Evolutionary conservation across 2,797 vertebrate species (phyloP).

Genomic region (Malurus splendens): DNA sequence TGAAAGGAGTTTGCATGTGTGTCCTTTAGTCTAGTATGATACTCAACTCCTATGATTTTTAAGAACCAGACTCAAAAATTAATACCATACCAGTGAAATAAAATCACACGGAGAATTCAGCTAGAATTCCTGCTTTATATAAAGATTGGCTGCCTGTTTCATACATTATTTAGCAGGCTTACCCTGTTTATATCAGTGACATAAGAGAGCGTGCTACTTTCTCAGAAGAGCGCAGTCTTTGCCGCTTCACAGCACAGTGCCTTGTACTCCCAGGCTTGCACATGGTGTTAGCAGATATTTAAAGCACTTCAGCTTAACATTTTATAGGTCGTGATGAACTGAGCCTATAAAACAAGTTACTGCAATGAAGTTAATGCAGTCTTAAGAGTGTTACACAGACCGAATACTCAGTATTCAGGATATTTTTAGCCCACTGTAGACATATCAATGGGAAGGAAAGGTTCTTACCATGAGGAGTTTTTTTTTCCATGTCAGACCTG

Average conservation of each 20-base stretch:
- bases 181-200: conserved; percentile 85
- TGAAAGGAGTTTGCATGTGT: neutral
- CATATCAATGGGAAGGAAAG: neutral
- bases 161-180: conserved; percentile 74
- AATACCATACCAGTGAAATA: neutral
- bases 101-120: neutral
- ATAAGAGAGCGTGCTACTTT: conserved; percentile 72
- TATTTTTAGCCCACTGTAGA: conserved; percentile 42
- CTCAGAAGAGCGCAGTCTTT: conserved; percentile 76
- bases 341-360: conserved; percentile 73
- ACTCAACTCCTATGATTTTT: neutral
- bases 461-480: neutral
- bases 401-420: neutral
- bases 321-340: conserved; percentile 81
- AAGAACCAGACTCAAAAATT: neutral
- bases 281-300: conserved; percentile 80
- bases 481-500: neutral
- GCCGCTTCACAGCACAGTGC: conserved; percentile 76
- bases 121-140: neutral
- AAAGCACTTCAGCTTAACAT: conserved; percentile 81
- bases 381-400: conserved; percentile 23
- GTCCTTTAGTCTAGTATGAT: neutral
- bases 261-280: conserved; percentile 73
- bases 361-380: conserved; percentile 65
- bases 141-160: conserved; percentile 45